Percentiles rank a stretch among this genome's conserved stretches.
Evolutionary conservation across 2,113 vertebrate genomes (phyloP).

Genomic region (Heloderma charlesbogerti): DNA sequence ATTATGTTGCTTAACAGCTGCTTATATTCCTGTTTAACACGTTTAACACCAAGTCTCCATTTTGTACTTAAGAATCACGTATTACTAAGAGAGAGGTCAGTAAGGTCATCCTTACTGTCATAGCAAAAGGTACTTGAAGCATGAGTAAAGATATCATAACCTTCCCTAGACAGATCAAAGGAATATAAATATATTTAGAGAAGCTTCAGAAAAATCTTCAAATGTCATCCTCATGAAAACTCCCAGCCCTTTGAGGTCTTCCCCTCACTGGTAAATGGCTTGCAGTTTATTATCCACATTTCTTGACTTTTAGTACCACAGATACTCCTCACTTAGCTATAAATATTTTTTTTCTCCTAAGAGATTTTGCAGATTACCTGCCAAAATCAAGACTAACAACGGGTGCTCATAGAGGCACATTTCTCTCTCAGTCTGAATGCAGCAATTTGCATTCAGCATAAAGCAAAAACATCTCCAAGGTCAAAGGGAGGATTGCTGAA

Average conservation of each 20-base stretch:
- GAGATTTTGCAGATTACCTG: constrained; percentile 42
- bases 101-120: background rate
- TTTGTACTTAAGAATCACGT: background rate
- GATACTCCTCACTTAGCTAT: constrained; percentile 34
- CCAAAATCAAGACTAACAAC: constrained; percentile 51
- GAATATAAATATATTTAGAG: background rate
- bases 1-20: background rate
- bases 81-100: background rate
- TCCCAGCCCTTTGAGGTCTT: background rate
- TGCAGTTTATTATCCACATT: constrained; percentile 33
- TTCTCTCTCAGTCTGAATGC: constrained; percentile 36
- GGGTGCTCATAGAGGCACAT: constrained; percentile 48
- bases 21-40: background rate
- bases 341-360: constrained; percentile 43
- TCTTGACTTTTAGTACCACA: constrained; percentile 26
- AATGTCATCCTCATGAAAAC: background rate
- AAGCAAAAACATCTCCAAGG: constrained; percentile 51
- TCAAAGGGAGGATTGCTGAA: constrained; percentile 50
- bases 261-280: constrained; percentile 7
- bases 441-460: constrained; percentile 56
- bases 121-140: background rate
- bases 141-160: background rate
- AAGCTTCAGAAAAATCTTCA: background rate
- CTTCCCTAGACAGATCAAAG: background rate
- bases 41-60: background rate